These are phyloP conservation scores for Loris lydekkerianus DNA, from an alignment of 2,797 vertebrate species.

Conservation along the genomic window DNA sequence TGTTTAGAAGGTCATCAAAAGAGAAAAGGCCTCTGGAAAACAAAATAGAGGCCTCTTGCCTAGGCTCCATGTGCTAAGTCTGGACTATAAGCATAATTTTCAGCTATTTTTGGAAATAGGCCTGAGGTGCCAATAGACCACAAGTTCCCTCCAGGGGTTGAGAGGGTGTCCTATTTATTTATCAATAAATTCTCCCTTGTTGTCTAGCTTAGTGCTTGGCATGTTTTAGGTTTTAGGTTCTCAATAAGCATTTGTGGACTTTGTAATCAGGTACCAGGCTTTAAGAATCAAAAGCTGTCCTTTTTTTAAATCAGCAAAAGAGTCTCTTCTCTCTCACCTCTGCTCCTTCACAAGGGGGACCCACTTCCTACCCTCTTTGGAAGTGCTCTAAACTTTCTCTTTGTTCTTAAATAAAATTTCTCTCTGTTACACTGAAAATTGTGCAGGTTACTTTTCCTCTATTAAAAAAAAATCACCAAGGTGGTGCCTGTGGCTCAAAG, in stretches of 20 bases:
- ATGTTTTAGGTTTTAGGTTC: conserved; percentile 35
- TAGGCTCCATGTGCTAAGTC: background rate
- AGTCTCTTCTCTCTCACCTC: too few relatives aligned
- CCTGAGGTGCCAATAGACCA: background rate
- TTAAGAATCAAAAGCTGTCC: conserved; percentile 39
- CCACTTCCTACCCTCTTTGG: too few relatives aligned
- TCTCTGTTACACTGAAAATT: too few relatives aligned
- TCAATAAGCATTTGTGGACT: conserved; percentile 47
- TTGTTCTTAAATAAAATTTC: too few relatives aligned
- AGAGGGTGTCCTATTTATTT: background rate
- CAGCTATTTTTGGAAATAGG: conserved; percentile 16
- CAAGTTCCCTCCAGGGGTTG: background rate
- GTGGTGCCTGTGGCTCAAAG: too few relatives aligned
- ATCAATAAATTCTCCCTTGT: background rate
- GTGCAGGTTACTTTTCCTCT: too few relatives aligned
- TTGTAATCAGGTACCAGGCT: background rate
- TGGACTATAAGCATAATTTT: background rate
- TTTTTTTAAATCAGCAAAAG: background rate
- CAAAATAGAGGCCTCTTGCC: background rate
- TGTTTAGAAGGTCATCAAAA: conserved; percentile 70
- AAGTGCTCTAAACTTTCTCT: too few relatives aligned
- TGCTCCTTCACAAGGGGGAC: too few relatives aligned
- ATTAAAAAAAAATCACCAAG: background rate
- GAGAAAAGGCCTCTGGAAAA: background rate
- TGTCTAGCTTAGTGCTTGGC: background rate